A percentile compares a stretch with the other conserved stretches of the same genome.
Conservation (phyloP, 1,140 invertebrate genomes). For the Cydia splendana region DNA sequence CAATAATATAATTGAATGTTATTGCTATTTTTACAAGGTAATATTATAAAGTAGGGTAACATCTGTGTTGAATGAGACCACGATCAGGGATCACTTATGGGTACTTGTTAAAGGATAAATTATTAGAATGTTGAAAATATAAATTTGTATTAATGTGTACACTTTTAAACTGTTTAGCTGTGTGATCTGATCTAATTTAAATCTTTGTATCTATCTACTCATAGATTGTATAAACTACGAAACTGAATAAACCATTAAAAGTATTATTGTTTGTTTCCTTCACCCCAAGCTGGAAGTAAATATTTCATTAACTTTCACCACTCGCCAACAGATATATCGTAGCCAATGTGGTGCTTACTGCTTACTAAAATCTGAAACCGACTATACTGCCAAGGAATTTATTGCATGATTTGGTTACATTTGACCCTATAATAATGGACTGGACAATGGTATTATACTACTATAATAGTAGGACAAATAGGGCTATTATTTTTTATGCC, state of each 20-base stretch:
- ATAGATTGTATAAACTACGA: slow-evolving; percentile 77
- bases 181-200: slow-evolving; percentile 77
- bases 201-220: slow-evolving; percentile 69
- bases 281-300: background rate
- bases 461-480: too few species aligned
- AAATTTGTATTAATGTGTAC: slow-evolving; percentile 73
- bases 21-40: slow-evolving; percentile 74
- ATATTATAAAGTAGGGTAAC: slow-evolving; percentile 66
- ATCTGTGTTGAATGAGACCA: slow-evolving; percentile 57
- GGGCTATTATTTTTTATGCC: too few species aligned
- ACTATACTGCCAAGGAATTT: too few species aligned
- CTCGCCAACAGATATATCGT: too few species aligned
- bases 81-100: slow-evolving; percentile 73
- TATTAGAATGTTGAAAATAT: slow-evolving; percentile 75
- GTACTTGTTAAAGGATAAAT: slow-evolving; percentile 75
- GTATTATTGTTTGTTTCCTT: slow-evolving; percentile 64
- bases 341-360: too few species aligned
- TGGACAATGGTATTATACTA: too few species aligned
- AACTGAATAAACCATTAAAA: slow-evolving; percentile 74
- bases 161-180: slow-evolving; percentile 73
- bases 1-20: slow-evolving; percentile 74
- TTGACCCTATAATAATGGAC: too few species aligned
- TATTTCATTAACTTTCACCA: too few species aligned
- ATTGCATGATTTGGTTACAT: too few species aligned
- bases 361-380: too few species aligned